phyloP scores from a whole-genome alignment of 2,797 vertebrate species.

The Tachyglossus aculeatus region DNA sequence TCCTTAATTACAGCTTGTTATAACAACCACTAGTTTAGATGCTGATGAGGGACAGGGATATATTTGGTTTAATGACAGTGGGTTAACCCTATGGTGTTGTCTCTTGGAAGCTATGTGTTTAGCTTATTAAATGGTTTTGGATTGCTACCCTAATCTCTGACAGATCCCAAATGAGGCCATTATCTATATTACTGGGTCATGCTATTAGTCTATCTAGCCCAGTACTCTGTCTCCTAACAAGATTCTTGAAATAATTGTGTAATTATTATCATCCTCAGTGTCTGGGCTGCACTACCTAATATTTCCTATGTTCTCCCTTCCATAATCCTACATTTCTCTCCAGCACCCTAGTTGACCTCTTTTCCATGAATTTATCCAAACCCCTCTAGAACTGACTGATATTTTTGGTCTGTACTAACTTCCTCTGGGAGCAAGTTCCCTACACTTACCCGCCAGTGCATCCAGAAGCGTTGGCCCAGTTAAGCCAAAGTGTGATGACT shows the following conservation, averaged over 20 bases:
- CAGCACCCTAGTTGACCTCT: too few relatives aligned
- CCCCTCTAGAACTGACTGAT: too few relatives aligned
- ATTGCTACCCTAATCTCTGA: conserved; percentile 1
- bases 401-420: too few relatives aligned
- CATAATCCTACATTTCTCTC: too few relatives aligned
- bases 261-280: neutral
- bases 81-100: neutral
- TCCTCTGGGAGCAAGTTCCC: too few relatives aligned
- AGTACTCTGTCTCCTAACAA: neutral
- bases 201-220: neutral
- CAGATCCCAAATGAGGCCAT: neutral
- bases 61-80: neutral
- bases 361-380: too few relatives aligned
- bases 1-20: conserved; percentile 1
- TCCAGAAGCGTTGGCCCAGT: too few relatives aligned
- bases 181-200: neutral
- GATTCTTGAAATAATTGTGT: neutral
- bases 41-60: neutral
- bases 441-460: too few relatives aligned
- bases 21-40: neutral
- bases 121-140: neutral
- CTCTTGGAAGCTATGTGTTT: neutral
- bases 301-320: too few relatives aligned
- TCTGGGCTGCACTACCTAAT: neutral
- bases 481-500: too few relatives aligned